phyloP scores from a whole-genome alignment of 2,113 vertebrate genomes.

The Origma solitaria region DNA sequence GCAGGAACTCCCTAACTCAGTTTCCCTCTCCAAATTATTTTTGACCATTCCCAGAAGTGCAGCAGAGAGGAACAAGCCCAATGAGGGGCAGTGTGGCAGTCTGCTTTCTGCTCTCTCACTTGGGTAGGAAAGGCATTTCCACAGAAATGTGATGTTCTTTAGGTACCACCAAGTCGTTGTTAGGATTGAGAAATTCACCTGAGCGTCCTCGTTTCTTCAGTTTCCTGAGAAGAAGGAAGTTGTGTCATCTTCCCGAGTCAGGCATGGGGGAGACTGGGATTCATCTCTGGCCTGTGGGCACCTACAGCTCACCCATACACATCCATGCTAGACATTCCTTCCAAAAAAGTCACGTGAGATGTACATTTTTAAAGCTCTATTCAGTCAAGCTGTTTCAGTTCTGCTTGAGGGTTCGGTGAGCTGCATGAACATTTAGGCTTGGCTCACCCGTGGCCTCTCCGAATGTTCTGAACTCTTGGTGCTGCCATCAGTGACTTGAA shows the following conservation, averaged over 20 bases:
- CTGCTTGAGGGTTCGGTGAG: neutral
- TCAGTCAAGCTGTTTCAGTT: neutral
- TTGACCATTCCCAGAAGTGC: neutral
- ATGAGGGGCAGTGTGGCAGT: neutral
- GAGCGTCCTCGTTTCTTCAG: neutral
- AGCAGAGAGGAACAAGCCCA: neutral
- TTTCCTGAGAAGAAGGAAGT: neutral
- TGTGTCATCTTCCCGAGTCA: neutral
- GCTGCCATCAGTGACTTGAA: neutral
- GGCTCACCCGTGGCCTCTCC: neutral
- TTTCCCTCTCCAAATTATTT: neutral
- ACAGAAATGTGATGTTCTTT: neutral
- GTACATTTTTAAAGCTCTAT: neutral
- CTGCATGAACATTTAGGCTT: neutral
- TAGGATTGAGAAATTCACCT: neutral
- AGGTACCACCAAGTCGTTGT: neutral
- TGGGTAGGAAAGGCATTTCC: neutral
- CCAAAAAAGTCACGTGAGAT: neutral
- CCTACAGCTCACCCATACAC: neutral
- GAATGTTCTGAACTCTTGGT: neutral
- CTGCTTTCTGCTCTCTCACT: neutral
- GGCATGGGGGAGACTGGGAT: neutral
- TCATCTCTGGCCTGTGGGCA: neutral
- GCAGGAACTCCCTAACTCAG: neutral
- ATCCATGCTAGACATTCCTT: neutral